phyloP scores from a whole-genome alignment of 2,888 invertebrate species.

The Schizaphis graminum region DNA sequence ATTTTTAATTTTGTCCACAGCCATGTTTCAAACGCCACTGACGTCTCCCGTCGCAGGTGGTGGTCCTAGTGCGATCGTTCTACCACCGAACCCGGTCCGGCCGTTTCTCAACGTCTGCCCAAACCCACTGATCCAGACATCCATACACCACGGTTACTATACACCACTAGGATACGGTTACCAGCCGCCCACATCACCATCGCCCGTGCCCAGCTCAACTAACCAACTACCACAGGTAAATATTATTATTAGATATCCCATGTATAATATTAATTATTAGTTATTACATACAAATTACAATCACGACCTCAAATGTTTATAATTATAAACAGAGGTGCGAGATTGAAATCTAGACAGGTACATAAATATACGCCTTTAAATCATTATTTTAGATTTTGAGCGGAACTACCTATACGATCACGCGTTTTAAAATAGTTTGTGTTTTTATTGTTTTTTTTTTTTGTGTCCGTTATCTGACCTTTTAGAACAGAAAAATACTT shows the following conservation, averaged over 20 bases:
- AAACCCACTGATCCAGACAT: constrained; percentile 60
- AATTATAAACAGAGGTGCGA: background rate
- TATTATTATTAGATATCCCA: background rate
- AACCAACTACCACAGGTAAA: constrained; percentile 59
- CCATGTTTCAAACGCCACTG: constrained; percentile 80
- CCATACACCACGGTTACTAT: constrained; percentile 62
- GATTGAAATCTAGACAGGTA: background rate
- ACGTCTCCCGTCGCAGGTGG: constrained; percentile 69
- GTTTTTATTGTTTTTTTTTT: background rate
- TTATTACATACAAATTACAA: background rate
- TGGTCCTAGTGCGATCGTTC: background rate
- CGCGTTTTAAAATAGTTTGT: background rate
- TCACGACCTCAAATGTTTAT: background rate
- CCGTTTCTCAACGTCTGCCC: constrained; percentile 58
- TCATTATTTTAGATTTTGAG: background rate
- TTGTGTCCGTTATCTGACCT: background rate
- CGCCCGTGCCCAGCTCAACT: constrained; percentile 55
- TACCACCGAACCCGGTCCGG: constrained; percentile 52
- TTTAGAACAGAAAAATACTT: background rate
- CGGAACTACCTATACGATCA: background rate
- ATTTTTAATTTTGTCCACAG: constrained; percentile 68
- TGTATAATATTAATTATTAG: background rate
- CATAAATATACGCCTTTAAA: background rate
- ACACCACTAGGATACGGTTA: constrained; percentile 61
- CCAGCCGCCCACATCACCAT: constrained; percentile 58